Evolutionary conservation across 1,140 invertebrate genomes (phyloP), one percentile per base, ranked within the genome.

Genomic region (Capitella teleta): DNA sequence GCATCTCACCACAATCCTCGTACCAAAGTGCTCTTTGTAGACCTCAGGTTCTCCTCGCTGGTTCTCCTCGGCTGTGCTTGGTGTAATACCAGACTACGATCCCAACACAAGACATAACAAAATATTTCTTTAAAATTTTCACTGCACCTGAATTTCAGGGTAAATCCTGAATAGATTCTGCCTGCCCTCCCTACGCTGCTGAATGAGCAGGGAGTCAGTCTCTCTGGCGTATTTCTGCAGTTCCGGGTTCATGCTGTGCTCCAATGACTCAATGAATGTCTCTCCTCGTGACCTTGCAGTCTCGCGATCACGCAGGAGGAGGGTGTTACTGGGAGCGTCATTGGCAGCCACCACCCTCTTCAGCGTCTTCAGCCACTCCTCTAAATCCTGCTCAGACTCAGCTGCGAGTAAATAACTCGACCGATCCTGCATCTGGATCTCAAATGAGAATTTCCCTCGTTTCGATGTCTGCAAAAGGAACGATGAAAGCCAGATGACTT

Each of bases 171-270:
- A 87, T 3, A 88, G 64, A 57, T 81, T 77, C 48, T 80, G 77
- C 53, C 85, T 73, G 56, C 80, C 78, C 61, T 92, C 87, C 60
- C 81, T 80, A 49, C 89, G 75, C 1, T 83, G 80, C 49, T 81
- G 77, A 21, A 84, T 80, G 54, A 93, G 86, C 24, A 85, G 85
- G 24, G 80, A 79, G 62, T 91, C 87, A 0, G 87, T 91, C 75
- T 94, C 90, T 41, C 86, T 74, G 1, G 87, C 84, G 68, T 92
- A 93, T 66, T 86, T 86, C 61, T 86, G 86, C 26, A 92, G 68
- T 61, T 88, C 83, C 3, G 87, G 87, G 73, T 91, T 90, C 79
- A 90, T 85, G 57, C 84, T 88, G 59, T 90, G 85, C 61, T 91
- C 87, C 24, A 91, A 69, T 1, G 85, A 30, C 12, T 45, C 36